These are phyloP conservation scores for Sminthurides bifidus DNA, from an alignment of 1,140 invertebrate genomes.

Conservation along the genomic window DNA sequence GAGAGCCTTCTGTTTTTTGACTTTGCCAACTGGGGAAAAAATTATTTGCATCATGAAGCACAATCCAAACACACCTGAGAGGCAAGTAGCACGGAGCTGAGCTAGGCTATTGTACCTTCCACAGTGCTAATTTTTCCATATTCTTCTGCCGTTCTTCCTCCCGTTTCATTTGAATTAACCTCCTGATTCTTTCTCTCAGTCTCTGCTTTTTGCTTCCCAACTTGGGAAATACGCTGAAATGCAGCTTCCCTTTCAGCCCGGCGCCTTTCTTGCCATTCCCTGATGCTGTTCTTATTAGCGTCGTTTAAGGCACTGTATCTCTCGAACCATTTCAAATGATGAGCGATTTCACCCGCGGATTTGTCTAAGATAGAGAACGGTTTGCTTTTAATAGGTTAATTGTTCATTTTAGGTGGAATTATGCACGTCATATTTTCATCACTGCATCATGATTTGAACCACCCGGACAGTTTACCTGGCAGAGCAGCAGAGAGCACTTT, in stretches of 20 bases:
- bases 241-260: slow-evolving; percentile 11
- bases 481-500: slow-evolving; percentile 5
- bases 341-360: slow-evolving; percentile 15
- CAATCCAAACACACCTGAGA: neutral
- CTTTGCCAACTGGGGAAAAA: neutral
- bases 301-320: slow-evolving; percentile 13
- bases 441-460: neutral
- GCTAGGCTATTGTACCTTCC: slow-evolving; percentile 14
- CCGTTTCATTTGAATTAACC: slow-evolving; percentile 6
- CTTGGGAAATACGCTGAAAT: slow-evolving; percentile 5
- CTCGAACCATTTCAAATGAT: slow-evolving; percentile 20
- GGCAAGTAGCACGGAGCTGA: neutral
- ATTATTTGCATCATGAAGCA: neutral
- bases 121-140: slow-evolving; percentile 1
- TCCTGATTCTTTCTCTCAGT: slow-evolving; percentile 13
- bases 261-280: slow-evolving; percentile 17
- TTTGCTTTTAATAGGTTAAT: neutral
- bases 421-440: neutral
- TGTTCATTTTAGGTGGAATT: neutral
- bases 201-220: slow-evolving; percentile 5
- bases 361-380: slow-evolving; percentile 12
- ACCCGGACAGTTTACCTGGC: slow-evolving; percentile 7
- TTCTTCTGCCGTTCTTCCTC: slow-evolving; percentile 14
- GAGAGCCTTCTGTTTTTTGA: neutral
- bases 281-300: slow-evolving; percentile 12